Evolutionary conservation across 2,113 vertebrate genomes (phyloP).

Genomic region (Siniperca chuatsi): DNA sequence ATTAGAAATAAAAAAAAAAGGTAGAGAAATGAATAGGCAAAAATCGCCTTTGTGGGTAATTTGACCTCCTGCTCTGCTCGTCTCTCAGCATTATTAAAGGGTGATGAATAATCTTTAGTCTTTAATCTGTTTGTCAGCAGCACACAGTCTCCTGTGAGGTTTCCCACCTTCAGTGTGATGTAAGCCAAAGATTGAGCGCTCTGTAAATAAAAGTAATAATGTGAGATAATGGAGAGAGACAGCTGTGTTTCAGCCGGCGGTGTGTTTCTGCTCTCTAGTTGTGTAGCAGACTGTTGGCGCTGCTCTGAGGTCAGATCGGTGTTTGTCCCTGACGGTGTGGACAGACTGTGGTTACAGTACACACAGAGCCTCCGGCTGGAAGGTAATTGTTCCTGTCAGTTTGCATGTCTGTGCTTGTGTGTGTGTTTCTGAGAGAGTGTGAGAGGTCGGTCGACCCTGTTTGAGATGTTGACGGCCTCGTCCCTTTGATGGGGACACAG

Average conservation of each 20-base stretch:
- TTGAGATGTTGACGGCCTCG: background rate
- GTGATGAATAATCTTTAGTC: background rate
- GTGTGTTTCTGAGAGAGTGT: background rate
- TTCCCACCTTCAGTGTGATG: background rate
- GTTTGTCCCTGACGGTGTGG: constrained; percentile 19
- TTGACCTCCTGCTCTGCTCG: background rate
- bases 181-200: background rate
- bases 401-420: constrained; percentile 12
- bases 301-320: constrained; percentile 54
- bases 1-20: background rate
- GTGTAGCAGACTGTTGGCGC: constrained; percentile 44
- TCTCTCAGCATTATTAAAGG: background rate
- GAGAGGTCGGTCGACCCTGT: background rate
- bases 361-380: constrained; percentile 35
- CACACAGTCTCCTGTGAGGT: background rate
- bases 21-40: background rate
- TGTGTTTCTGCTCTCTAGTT: constrained; percentile 18
- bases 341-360: constrained; percentile 39
- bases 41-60: background rate
- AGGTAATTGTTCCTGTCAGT: constrained; percentile 31
- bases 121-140: constrained; percentile 17
- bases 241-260: constrained; percentile 8
- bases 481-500: constrained; percentile 13
- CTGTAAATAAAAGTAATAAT: constrained; percentile 25
- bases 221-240: constrained; percentile 24